Percentiles rank a stretch among this genome's conserved stretches.
These are phyloP conservation scores for Allygus modestus DNA, from an alignment of 2,888 invertebrate genomes.

Conservation along the genomic window DNA sequence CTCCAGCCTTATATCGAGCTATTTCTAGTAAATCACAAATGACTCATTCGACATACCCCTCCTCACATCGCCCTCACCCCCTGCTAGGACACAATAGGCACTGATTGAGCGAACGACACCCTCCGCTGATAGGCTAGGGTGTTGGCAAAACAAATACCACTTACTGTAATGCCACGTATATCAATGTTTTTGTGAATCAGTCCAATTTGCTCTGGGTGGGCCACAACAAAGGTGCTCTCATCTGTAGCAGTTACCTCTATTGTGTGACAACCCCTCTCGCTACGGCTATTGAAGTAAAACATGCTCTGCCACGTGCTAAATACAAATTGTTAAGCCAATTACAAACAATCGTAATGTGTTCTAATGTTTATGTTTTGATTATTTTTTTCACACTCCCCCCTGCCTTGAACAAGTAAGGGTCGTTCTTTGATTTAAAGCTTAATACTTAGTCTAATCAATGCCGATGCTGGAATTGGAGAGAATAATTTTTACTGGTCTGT, in stretches of 20 bases:
- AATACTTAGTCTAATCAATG: no score
- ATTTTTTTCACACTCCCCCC: no score
- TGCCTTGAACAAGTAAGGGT: no score
- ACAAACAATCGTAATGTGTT: no score
- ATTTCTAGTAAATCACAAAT: background rate
- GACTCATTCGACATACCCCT: constrained; percentile 4
- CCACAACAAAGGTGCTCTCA: constrained; percentile 1
- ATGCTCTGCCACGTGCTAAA: background rate
- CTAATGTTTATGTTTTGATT: no score
- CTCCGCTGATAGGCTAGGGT: background rate
- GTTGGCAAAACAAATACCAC: constrained; percentile 33
- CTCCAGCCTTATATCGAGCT: background rate
- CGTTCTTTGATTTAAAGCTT: no score
- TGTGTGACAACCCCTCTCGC: background rate
- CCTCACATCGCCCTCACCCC: background rate
- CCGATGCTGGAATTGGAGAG: no score
- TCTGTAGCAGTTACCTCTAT: background rate
- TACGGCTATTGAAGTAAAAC: background rate
- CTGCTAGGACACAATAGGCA: background rate
- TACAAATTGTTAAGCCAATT: background rate
- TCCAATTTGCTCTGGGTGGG: background rate
- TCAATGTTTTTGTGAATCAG: constrained; percentile 30
- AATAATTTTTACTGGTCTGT: no score
- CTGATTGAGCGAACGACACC: background rate
- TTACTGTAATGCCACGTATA: constrained; percentile 1